Percentiles rank a stretch among this genome's conserved stretches.
Evolutionary conservation across 2,113 vertebrate species (phyloP).

Genomic region (Platanista minor): DNA sequence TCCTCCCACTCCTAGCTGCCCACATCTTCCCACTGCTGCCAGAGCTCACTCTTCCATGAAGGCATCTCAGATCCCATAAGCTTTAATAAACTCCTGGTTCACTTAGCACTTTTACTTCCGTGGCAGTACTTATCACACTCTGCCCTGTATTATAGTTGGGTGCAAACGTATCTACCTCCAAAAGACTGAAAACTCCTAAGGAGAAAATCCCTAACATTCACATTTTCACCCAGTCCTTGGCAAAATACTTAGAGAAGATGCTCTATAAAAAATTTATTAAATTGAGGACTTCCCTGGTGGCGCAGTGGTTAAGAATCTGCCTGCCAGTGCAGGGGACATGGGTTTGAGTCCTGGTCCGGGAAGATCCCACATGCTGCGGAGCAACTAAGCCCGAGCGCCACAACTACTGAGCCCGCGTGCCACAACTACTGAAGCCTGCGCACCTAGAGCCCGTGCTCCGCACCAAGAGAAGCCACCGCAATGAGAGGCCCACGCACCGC

Average conservation of each 20-base stretch:
- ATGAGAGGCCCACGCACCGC: no score
- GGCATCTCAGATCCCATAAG: neutral
- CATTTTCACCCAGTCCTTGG: neutral
- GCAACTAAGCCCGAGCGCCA: no score
- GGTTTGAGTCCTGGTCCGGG: no score
- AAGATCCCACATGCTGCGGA: no score
- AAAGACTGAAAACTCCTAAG: neutral
- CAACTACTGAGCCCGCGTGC: no score
- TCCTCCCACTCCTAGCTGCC: neutral
- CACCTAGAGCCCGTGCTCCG: no score
- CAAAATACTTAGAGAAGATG: neutral
- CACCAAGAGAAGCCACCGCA: no score
- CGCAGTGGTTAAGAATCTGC: no score
- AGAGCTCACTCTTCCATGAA: neutral
- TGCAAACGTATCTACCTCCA: neutral
- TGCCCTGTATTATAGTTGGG: neutral
- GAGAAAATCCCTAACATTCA: neutral
- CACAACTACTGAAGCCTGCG: no score
- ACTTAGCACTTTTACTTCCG: neutral
- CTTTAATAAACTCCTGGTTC: neutral
- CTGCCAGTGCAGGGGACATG: no score
- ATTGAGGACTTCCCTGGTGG: no score
- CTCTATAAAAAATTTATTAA: neutral
- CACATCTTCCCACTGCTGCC: neutral
- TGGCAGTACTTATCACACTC: neutral